Base-by-base conservation (phyloP, 2,113 vertebrate species). In the Lucifuga dentata region DNA sequence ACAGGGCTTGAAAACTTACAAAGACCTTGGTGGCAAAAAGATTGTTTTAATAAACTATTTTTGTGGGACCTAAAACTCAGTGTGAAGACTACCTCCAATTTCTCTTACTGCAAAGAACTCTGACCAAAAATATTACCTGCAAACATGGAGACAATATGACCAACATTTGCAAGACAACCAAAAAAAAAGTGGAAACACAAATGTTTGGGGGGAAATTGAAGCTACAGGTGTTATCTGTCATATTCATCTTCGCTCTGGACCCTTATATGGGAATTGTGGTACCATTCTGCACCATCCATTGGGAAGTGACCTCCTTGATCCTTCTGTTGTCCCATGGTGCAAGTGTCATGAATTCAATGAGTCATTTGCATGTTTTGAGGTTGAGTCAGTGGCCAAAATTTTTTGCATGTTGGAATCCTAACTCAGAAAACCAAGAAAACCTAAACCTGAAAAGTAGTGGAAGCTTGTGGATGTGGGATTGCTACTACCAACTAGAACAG, bases 301-400 rank as follows among this genome's bases (percentile, higher is more conserved):
- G 77, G 80, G 73, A 83, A 74, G 43, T 0, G 53, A 82, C 65
- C 81, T 79, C 55, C 6, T 11, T 51, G 63, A 73, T 74, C 50
- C 66, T 20, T 80, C 48, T 60, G 67, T 76, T 75, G 79, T 79
- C 71, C 72, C 81, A 72, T 71, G 63, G 72, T 51, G 55, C 73
- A 79, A 80, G 70, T 76, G 77, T 78, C 71, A 75, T 69, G 73
- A 84, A 73, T 73, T 17, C 55, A 76, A 46, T 82, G 80, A 90
- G 79, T 86, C 80, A 85, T 74, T 76, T 57, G 51, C 73, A 79
- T 88, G 45, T 81, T 86, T 88, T 33, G 7, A 46, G 43, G 62
- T 61, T 80, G 79, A 88, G 74, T 86, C 84, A 81, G 64, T 57
- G 12, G 48, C 61, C 33, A 20, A 75, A 41, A 40, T 68, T 16